These are phyloP conservation scores for Trachelus stipa DNA, from an alignment of 2,888 invertebrate species.

Conservation along the genomic window DNA sequence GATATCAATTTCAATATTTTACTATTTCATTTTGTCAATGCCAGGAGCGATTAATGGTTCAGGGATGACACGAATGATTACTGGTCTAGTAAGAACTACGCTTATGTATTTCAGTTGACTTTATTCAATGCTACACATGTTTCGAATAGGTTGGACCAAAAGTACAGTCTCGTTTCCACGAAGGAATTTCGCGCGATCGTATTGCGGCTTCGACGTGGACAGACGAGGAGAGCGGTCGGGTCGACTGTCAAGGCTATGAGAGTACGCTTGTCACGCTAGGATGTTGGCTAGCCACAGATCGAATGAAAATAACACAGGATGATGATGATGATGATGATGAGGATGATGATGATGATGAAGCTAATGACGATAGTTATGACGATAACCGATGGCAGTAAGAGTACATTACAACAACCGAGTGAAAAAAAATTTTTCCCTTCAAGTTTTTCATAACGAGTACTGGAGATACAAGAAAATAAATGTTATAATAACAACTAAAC, in stretches of 20 bases:
- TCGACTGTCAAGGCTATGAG: slow-evolving; percentile 61
- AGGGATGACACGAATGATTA: neutral
- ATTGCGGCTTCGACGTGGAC: neutral
- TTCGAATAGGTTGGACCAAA: neutral
- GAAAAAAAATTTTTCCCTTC: neutral
- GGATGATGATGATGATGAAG: slow-evolving; percentile 4
- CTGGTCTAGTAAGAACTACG: neutral
- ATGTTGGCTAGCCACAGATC: slow-evolving; percentile 41
- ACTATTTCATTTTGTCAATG: neutral
- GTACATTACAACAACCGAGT: neutral
- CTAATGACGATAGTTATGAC: slow-evolving; percentile 40
- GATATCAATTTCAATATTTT: neutral
- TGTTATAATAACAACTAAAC: neutral
- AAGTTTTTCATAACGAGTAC: neutral
- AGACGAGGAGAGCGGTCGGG: slow-evolving; percentile 42
- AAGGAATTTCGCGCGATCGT: neutral
- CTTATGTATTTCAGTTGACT: too few species aligned
- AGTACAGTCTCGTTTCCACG: neutral
- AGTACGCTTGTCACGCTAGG: slow-evolving; percentile 52
- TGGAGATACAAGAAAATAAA: neutral
- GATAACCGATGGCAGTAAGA: neutral
- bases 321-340: slow-evolving; percentile 7
- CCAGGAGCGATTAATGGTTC: neutral
- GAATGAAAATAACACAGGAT: slow-evolving; percentile 42
- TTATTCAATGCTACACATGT: neutral